phyloP scores from a whole-genome alignment of 2,888 invertebrate genomes.

The Himalopsyche kuldschensis region DNA sequence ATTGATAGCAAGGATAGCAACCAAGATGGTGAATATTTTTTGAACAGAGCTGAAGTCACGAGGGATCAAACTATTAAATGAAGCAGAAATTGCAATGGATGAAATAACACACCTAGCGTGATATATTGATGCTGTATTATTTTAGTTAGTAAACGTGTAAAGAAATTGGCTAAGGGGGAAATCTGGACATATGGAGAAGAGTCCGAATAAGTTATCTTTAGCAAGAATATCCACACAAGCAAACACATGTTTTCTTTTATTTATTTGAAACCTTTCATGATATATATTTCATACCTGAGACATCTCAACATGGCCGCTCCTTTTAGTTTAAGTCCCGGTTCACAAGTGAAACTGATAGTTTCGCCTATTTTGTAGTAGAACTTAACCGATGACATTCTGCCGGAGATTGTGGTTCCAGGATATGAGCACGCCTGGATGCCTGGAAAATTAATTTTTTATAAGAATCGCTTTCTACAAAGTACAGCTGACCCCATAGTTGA shows the following conservation, averaged over 20 bases:
- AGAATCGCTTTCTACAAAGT: no score
- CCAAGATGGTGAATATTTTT: no score
- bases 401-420: slow-evolving; percentile 83
- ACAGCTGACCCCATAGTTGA: no score
- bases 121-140: no score
- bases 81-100: no score
- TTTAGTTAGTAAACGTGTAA: no score
- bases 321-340: slow-evolving; percentile 71
- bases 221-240: not conserved
- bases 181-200: no score
- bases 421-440: slow-evolving; percentile 83
- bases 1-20: no score
- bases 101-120: no score
- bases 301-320: slow-evolving; percentile 81
- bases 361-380: slow-evolving; percentile 88
- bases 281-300: slow-evolving; percentile 48
- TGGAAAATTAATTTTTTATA: slow-evolving; percentile 42
- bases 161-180: no score
- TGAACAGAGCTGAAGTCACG: no score
- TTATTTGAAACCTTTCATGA: not conserved
- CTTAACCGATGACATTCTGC: slow-evolving; percentile 83
- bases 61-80: no score
- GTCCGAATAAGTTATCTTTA: not conserved
- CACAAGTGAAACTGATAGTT: slow-evolving; percentile 81
- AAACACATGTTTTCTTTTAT: not conserved